Percentiles rank a stretch among this genome's conserved stretches.
phyloP scores from a whole-genome alignment of 2,888 invertebrate genomes.

The Loripinus fragilis region DNA sequence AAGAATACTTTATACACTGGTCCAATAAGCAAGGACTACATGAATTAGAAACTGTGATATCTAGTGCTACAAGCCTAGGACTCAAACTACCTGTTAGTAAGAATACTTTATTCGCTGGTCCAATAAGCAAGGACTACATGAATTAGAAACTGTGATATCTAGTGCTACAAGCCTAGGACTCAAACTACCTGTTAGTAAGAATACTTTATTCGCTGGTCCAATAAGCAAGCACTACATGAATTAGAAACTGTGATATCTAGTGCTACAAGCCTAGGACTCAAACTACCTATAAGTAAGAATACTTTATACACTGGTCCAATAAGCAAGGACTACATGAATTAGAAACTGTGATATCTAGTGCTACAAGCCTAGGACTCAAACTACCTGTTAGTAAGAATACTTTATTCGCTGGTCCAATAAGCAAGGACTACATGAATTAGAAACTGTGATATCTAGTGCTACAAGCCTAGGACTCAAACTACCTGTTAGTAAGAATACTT shows the following conservation, averaged over 20 bases:
- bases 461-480: conserved; percentile 87
- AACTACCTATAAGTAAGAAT: conserved; percentile 72
- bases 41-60: conserved; percentile 90
- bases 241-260: conserved; percentile 89
- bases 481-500: conserved; percentile 71
- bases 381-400: conserved; percentile 72
- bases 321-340: conserved; percentile 91
- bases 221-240: conserved; percentile 90
- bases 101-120: no score
- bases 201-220: no score
- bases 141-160: conserved; percentile 89
- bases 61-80: conserved; percentile 89
- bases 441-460: conserved; percentile 89
- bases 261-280: conserved; percentile 88
- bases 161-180: conserved; percentile 89
- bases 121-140: conserved; percentile 90
- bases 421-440: conserved; percentile 91
- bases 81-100: conserved; percentile 72
- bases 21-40: no score
- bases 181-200: conserved; percentile 72
- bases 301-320: no score
- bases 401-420: no score
- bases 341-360: conserved; percentile 89
- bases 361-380: conserved; percentile 87
- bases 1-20: no score